These are phyloP conservation scores for Penelope pileata DNA, from an alignment of 2,113 vertebrate species.

Conservation along the genomic window DNA sequence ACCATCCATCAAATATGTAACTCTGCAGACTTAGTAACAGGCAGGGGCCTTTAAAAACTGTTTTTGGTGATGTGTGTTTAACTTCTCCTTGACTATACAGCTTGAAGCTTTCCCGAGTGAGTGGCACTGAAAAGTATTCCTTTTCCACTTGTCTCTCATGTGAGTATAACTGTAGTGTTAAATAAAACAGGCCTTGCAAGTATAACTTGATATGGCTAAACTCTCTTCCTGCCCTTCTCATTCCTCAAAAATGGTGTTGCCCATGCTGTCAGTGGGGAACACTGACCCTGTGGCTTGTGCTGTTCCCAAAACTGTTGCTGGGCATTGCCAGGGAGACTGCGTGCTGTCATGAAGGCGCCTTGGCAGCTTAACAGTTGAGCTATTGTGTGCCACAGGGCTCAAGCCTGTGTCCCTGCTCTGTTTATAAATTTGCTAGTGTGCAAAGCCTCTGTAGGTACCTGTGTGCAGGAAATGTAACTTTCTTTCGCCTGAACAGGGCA, in stretches of 20 bases:
- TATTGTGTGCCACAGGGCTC: neutral
- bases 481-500: neutral
- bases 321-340: neutral
- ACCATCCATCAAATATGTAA: neutral
- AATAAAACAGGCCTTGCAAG: neutral
- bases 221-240: neutral
- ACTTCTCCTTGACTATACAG: neutral
- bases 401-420: neutral
- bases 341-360: fast-evolving
- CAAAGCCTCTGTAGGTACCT: neutral
- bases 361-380: neutral
- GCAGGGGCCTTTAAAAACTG: neutral
- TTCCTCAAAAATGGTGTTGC: neutral
- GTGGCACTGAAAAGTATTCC: neutral
- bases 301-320: neutral
- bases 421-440: neutral
- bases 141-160: neutral
- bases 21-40: neutral
- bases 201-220: neutral
- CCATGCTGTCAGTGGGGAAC: neutral
- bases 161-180: neutral
- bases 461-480: neutral
- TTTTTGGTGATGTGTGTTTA: neutral
- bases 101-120: neutral
- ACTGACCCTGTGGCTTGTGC: no score